Base-by-base conservation (phyloP, 2,888 invertebrate species). In the Capitulum mitella region DNA sequence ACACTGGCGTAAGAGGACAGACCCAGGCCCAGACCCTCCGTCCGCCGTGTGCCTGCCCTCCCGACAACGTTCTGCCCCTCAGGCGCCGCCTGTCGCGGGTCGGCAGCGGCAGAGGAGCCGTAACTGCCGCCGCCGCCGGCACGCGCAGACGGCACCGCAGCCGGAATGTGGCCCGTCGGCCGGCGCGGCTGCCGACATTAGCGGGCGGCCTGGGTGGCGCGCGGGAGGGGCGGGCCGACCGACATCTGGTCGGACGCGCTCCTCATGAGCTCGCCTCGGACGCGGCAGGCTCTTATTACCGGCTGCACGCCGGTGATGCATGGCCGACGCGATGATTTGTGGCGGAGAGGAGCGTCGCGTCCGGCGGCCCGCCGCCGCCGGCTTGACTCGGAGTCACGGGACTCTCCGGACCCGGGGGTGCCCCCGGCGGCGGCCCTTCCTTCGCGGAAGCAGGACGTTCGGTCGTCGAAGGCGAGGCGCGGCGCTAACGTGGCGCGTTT, bases 121-220 rank as follows among this genome's bases (percentile, higher is more conserved):
- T 58, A n/a, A 29, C 58, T 58, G n/a, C 10, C 29, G 10, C n/a
- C 2, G 51, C 51, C 29, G 10, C n/a, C 58, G 58, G 58, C 58
- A 58, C 58, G 58, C 58, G 58, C 58, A n/a, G n/a, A 8, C 58
- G 6, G 32, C 29, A 6, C 5, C 51, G 43, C 22, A 22, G 19
- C 32, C n/a, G 32, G 61, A 61, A 61, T 32, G 61, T n/a, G 61
- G 29, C 61, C 32, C 61, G 32, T 58, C 61, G 32, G 32, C 32
- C 61, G 12, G 61, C 14, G 29, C 8, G 61, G 61, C n/a, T n/a
- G n/a, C n/a, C n/a, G n/a, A n/a, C 61, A 61, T 61, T 61, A 61
- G 61, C 61, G 61, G 14, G 61, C 61, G 32, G 10, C 61, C 32
- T 61, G 61, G 61, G 61, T 61, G 61, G 61, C 61, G 61, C 61